Evolutionary conservation across 2,888 invertebrate genomes (phyloP).

Genomic region (Caenorhabditis sp.): DNA sequence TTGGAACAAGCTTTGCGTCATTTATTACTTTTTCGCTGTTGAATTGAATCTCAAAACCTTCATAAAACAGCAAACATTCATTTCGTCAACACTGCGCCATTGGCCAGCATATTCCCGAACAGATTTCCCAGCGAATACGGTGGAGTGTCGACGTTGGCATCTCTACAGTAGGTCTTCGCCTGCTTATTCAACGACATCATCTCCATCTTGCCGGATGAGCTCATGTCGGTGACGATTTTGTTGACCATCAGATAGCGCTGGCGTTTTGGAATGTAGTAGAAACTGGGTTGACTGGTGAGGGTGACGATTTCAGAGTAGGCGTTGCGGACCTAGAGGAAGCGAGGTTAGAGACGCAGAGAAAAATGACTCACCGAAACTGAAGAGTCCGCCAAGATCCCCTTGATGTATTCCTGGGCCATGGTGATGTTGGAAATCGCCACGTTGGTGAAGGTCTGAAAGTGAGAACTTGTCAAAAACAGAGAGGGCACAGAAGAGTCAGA

Average conservation of each 20-base stretch:
- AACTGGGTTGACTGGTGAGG: conserved; percentile 41
- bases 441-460: conserved; percentile 43
- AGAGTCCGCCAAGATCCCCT: conserved; percentile 18
- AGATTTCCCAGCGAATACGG: conserved; percentile 58
- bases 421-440: conserved; percentile 38
- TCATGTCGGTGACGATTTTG: conserved; percentile 48
- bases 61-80: conserved; percentile 1
- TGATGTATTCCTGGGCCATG: conserved; percentile 45
- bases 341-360: too few species aligned
- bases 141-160: conserved; percentile 59
- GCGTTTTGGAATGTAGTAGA: conserved; percentile 57
- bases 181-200: conserved; percentile 38
- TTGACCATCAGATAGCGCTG: conserved; percentile 56
- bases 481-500: not conserved
- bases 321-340: conserved; percentile 34
- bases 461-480: too few species aligned
- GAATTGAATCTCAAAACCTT: not conserved
- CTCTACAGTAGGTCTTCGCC: conserved; percentile 42
- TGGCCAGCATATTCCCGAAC: conserved; percentile 50
- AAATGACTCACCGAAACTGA: conserved; percentile 24
- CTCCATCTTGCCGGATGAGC: conserved; percentile 16
- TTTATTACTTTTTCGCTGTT: too few species aligned
- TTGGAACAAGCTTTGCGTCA: too few species aligned
- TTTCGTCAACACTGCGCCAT: conserved; percentile 45
- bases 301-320: conserved; percentile 41